Conservation (phyloP, 2,888 invertebrate species). For the Copidosoma aretas region DNA sequence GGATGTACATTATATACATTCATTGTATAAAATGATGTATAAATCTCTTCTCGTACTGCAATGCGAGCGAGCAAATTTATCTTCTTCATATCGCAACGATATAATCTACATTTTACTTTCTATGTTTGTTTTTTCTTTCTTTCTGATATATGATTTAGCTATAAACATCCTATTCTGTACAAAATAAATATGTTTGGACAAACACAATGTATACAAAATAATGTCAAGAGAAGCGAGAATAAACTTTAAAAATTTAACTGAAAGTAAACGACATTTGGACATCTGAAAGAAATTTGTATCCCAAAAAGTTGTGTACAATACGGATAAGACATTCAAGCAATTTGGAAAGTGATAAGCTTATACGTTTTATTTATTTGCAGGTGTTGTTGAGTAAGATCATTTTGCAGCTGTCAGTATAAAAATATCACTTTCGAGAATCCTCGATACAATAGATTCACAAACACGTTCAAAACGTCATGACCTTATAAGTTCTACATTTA, state of each 20-base stretch:
- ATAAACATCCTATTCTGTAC: too few relatives aligned
- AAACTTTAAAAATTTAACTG: slow-evolving; percentile 22
- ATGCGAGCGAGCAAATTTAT: slow-evolving; percentile 15
- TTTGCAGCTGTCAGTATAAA: background rate
- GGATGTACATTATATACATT: too few relatives aligned
- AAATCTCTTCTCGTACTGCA: slow-evolving; percentile 1
- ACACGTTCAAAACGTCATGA: slow-evolving; percentile 26
- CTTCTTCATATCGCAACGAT: background rate
- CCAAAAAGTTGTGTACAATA: slow-evolving; percentile 39
- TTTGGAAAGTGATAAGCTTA: slow-evolving; percentile 25
- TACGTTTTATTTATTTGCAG: background rate
- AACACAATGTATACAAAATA: slow-evolving; percentile 21
- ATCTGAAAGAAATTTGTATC: slow-evolving; percentile 27
- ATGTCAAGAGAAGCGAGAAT: slow-evolving; percentile 24
- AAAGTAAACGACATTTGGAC: slow-evolving; percentile 28
- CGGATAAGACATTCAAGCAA: slow-evolving; percentile 33
- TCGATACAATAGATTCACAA: slow-evolving; percentile 22
- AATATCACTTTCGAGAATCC: slow-evolving; percentile 31
- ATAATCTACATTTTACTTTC: slow-evolving; percentile 12
- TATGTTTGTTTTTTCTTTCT: slow-evolving; percentile 10
- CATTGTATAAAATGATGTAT: background rate
- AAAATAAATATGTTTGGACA: slow-evolving; percentile 7
- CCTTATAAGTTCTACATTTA: slow-evolving; percentile 30
- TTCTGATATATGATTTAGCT: background rate
- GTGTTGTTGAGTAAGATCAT: background rate